Conservation (phyloP, 2,888 invertebrate species). For the Dromius quadrimaculatus region DNA sequence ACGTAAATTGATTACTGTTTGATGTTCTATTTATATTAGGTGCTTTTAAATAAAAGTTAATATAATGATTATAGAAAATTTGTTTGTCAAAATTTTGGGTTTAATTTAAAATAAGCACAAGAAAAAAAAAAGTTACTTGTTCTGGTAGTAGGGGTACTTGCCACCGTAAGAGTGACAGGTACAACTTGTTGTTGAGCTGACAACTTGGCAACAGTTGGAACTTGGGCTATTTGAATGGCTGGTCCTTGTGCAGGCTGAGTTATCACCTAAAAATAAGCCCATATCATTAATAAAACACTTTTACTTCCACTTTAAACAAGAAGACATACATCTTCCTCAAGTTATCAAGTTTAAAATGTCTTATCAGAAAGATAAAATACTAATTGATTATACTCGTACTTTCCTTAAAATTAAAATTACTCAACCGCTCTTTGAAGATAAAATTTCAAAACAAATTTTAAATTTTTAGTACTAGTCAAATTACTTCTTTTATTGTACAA, state of each 20-base stretch:
- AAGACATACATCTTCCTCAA: too few species aligned
- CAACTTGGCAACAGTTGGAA: slow-evolving; percentile 61
- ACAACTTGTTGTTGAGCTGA: slow-evolving; percentile 55
- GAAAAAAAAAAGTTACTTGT: slow-evolving; percentile 62
- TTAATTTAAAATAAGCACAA: slow-evolving; percentile 50
- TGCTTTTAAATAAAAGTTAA: not conserved
- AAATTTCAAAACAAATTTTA: not conserved
- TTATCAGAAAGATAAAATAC: slow-evolving; percentile 12
- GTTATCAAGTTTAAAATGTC: slow-evolving; percentile 9
- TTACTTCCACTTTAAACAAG: slow-evolving; percentile 1
- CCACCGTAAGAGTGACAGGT: slow-evolving; percentile 37
- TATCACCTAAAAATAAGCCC: slow-evolving; percentile 60
- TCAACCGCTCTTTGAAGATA: not conserved
- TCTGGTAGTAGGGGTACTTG: slow-evolving; percentile 59
- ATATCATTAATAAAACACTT: slow-evolving; percentile 4
- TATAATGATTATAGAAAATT: not conserved
- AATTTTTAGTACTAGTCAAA: too few species aligned
- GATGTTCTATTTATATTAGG: not conserved
- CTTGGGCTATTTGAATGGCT: slow-evolving; percentile 64
- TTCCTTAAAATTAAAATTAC: not conserved
- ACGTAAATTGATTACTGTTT: not conserved
- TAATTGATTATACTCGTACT: too few species aligned
- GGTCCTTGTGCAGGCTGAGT: slow-evolving; percentile 64
- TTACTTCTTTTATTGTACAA: too few species aligned
- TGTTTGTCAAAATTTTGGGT: not conserved